Conservation (phyloP, 2,113 vertebrate genomes). For the Cebus imitator region DNA sequence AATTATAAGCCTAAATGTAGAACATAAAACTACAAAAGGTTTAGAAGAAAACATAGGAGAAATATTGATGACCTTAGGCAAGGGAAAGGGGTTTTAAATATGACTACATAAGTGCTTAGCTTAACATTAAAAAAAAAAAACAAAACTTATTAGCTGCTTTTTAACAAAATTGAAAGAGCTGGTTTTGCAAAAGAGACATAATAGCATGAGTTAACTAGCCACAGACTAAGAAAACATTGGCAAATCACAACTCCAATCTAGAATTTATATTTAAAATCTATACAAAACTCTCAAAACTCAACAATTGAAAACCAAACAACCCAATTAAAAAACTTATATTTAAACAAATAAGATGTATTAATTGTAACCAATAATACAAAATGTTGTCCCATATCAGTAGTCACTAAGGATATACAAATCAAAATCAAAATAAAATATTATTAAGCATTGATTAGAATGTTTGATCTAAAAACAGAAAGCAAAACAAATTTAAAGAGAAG, state of each 20-base stretch:
- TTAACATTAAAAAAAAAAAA: background rate
- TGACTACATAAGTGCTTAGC: background rate
- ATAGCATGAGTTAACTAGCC: background rate
- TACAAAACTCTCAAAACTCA: background rate
- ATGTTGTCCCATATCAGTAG: background rate
- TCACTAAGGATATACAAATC: background rate
- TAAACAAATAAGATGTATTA: background rate
- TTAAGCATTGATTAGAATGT: background rate
- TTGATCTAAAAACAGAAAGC: background rate
- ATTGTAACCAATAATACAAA: background rate
- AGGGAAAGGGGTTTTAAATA: background rate
- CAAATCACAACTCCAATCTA: background rate
- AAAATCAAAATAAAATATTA: background rate
- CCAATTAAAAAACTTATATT: background rate
- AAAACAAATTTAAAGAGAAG: background rate
- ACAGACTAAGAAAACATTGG: background rate
- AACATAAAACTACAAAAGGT: background rate
- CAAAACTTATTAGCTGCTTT: background rate
- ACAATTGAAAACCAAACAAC: fast-evolving
- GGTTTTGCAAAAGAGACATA: background rate
- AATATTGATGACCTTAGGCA: background rate
- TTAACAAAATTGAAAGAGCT: background rate
- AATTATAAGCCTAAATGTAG: background rate
- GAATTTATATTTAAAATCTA: background rate
- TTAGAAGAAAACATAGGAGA: background rate